Evolutionary conservation across 2,797 vertebrate genomes (phyloP), one percentile per base, ranked within the genome.

Genomic region (Antennarius maculatus): DNA sequence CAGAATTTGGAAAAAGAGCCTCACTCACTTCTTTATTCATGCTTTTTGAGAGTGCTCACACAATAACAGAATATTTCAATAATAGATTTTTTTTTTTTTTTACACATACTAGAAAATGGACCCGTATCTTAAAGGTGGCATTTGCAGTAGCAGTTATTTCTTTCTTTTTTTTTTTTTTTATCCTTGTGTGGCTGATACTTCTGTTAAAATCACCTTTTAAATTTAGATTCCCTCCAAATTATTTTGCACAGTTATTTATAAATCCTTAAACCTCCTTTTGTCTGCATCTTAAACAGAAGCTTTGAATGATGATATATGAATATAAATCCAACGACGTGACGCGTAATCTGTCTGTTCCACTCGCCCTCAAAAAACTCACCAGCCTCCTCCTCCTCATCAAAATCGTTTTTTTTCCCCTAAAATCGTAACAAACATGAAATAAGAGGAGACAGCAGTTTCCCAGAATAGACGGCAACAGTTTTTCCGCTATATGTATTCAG

Each of bases 401-500:
- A 82, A 75, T 4, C 31, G n/a, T n/a, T 34, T 34, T 7, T 59
- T 56, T 66, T 23, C 48, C 52, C 42, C 46, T 60, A 78, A 80
- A 83, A 80, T 54, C 41, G 51, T 31, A 75, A 66, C 71, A 75
- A 79, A 83, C 60, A 66, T 77, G 61, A 80, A 75, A 85, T 56
- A 68, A 69, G 77, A 82, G 76, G 80, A 84, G 86, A 86, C 84
- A 83, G 74, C 58, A 31, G 69, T 69, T 83, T 76, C 83, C 80
- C 75, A 82, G 74, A 87, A 86, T 87, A 85, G 79, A 85, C 59
- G 9, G 55, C 66, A 54, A 74, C 61, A 66, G 56, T 62, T 70
- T 81, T 87, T 81, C 69, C 49, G 34, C 84, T 82, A 43, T 62
- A 66, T 75, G 77, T 85, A 52, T 67, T 85, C 82, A 75, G 58